A percentile compares a stretch with the other conserved stretches of the same genome.
phyloP scores from a whole-genome alignment of 2,113 vertebrate genomes.

The Semnornis frantzii region DNA sequence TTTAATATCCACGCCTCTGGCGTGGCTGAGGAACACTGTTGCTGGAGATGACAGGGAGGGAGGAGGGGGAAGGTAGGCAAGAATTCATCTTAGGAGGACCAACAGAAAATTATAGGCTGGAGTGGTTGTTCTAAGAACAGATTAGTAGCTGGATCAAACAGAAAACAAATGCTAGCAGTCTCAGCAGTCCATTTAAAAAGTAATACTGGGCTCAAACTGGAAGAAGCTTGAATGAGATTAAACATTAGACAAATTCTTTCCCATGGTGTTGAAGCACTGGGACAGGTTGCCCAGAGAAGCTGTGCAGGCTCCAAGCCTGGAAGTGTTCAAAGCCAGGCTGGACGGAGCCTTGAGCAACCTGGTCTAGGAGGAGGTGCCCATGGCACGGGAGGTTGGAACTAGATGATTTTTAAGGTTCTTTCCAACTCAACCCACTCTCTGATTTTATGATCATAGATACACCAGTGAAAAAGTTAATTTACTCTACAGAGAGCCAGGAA shows the following conservation, averaged over 20 bases:
- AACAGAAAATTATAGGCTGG: background rate
- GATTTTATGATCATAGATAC: background rate
- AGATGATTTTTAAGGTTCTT: too few relatives aligned
- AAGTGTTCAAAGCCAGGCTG: too few relatives aligned
- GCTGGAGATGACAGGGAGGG: background rate
- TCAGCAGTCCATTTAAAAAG: background rate
- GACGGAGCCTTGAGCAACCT: too few relatives aligned
- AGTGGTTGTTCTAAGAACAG: background rate
- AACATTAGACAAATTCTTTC: too few relatives aligned
- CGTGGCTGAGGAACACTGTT: background rate
- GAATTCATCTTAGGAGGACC: background rate
- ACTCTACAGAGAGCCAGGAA: background rate
- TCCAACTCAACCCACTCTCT: too few relatives aligned
- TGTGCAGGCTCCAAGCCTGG: too few relatives aligned
- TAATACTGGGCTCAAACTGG: background rate
- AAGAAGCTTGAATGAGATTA: too few relatives aligned
- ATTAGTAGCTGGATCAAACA: background rate
- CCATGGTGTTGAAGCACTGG: too few relatives aligned
- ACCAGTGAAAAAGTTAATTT: background rate
- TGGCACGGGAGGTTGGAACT: too few relatives aligned
- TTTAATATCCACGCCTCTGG: conserved; percentile 4
- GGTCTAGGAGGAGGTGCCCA: too few relatives aligned
- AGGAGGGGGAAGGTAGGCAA: background rate
- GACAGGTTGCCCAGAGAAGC: too few relatives aligned
- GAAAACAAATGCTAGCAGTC: background rate